Evolutionary conservation across 2,113 vertebrate genomes (phyloP), one percentile per base, ranked within the genome.

Genomic region (Brachyhypopomus occidentalis): DNA sequence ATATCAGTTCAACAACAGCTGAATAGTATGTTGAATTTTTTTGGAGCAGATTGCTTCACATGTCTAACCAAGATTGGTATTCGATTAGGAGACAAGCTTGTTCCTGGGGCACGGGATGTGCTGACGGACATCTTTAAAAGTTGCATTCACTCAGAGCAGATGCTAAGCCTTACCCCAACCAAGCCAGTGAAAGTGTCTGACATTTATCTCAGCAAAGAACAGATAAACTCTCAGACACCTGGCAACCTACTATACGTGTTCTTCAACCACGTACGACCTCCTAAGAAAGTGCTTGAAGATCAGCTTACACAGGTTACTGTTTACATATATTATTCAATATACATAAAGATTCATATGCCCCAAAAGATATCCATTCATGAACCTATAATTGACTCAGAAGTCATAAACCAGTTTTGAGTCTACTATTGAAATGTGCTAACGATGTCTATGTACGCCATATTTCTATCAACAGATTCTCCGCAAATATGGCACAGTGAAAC

Each of bases 201-300:
- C 86, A 97, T 99, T 89, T 98, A 95, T 83, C 96, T 99, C 12
- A 99, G 96, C 88, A 99, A 99, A 87, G 98, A 99, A 87, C 98
- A 98, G 90, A 98, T 98, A 86, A 98, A 96, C 86, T 94, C 96
- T 30, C 96, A 98, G 92, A 97, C 96, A 0, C 96, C 97, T 0
- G 98, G 97, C 11, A 99, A 99, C 79, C 93, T 99, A 0, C 93
- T 99, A 4, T 96, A 98, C 16, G 89, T 96, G 34, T 99, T 98
- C 92, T 98, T 99, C 90, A 98, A 96, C 74, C 96, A 97, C 0
- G 94, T 98, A 75, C 95, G 97, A 16, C 95, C 96, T 34, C 96
- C 96, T 0, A 99, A 98, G 91, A 98, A 99, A 86, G 93, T 97
- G 69, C 93, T 98, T 2, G 98, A 99, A 84, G 98, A 98, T 87